Evolutionary conservation across 2,888 invertebrate genomes (phyloP).

Genomic region (Drosophila seclusa): DNA sequence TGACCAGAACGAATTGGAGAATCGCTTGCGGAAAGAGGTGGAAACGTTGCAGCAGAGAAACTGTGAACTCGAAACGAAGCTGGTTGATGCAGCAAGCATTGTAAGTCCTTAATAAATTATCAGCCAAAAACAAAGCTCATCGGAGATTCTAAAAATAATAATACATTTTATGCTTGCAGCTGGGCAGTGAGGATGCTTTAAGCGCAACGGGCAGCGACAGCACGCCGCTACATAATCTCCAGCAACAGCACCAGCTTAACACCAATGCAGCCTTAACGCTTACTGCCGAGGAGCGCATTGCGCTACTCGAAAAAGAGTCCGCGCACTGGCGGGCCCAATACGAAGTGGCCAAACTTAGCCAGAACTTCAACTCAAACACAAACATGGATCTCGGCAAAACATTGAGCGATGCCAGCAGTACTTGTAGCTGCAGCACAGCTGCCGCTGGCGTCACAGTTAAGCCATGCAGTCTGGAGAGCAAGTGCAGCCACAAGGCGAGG

Average conservation of each 20-base stretch:
- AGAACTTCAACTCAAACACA: constrained; percentile 72
- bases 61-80: constrained; percentile 84
- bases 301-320: constrained; percentile 88
- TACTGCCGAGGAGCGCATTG: constrained; percentile 83
- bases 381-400: constrained; percentile 57
- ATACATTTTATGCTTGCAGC: constrained; percentile 80
- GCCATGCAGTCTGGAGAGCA: constrained; percentile 61
- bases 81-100: constrained; percentile 87
- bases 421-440: constrained; percentile 81
- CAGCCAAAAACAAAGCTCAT: neutral
- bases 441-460: constrained; percentile 81
- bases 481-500: constrained; percentile 58
- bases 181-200: constrained; percentile 88
- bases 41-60: constrained; percentile 85
- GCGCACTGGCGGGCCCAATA: constrained; percentile 91
- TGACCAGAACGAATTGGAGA: constrained; percentile 86
- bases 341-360: constrained; percentile 87
- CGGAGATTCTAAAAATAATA: neutral
- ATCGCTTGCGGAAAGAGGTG: constrained; percentile 84
- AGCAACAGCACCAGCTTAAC: constrained; percentile 37
- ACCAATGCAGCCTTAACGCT: constrained; percentile 46
- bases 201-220: constrained; percentile 85
- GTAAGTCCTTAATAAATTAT: constrained; percentile 78
- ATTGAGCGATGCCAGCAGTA: constrained; percentile 40
- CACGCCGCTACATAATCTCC: constrained; percentile 71